Evolutionary conservation across 2,797 vertebrate species (phyloP), one percentile per base, ranked within the genome.

Genomic region (Peromyscus attwateri): DNA sequence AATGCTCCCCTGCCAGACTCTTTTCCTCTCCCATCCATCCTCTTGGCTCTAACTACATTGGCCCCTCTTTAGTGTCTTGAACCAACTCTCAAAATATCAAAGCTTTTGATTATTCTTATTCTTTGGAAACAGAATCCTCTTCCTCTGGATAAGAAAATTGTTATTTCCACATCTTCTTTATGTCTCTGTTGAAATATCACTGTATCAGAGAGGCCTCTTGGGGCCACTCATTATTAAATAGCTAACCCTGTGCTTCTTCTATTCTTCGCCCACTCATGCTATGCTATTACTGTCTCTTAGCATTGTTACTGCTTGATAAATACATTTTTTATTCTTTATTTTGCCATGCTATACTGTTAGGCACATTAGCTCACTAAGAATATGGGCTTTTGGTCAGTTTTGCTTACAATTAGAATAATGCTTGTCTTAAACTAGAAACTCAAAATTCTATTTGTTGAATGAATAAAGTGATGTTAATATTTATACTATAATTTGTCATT

Each of bases 401-500:
- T 95, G 49, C 55, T 76, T 95, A 60, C 14, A 29, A 1, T 95
- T 95, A 91, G 27, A 93, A 66, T 87, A 73, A 87, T 90, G 25
- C 16, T 83, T 94, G 43, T 10, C 0, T 94, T 97, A 60, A 95
- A 91, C 16, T 70, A 60, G 17, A 27, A 62, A 83, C 19, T 92
- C 31, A 80, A 57, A 31, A 91, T 77, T 40, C 1, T 66, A 62
- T 81, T 95, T 89, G 29, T 93, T 87, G 57, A 93, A 76, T 94
- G 68, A 91, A 83, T 87, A 75, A 49, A 40, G 76, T 62, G 27
- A 68, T 92, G 17, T 52, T 93, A 75, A 68, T 90, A 93, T 96
- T 97, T 94, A 10, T 29, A 76, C 82, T 66, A 52, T 34, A 76
- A 76, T 8, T 95, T 89, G 23, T 84, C 82, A 84, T 92, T 92